Evolutionary conservation across 1,140 invertebrate species (phyloP).

Genomic region (Geopemphigus sp.): DNA sequence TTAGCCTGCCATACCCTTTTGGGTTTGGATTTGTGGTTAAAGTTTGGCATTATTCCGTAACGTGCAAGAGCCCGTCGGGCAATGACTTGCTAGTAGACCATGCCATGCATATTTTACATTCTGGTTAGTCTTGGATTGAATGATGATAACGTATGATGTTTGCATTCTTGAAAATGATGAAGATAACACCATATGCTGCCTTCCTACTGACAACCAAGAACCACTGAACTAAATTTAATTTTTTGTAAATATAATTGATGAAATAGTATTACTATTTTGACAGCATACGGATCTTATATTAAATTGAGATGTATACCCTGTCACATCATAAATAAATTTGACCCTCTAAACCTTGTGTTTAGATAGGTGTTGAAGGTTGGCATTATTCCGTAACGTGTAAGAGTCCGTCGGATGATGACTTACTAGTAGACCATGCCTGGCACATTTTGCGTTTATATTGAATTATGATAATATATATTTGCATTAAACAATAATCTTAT

Average conservation of each 20-base stretch:
- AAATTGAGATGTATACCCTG: neutral
- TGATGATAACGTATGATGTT: conserved; percentile 35
- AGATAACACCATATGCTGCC: conserved; percentile 36
- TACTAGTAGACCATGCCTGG: conserved; percentile 48
- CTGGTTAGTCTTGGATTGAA: conserved; percentile 9
- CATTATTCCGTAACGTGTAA: conserved; percentile 50
- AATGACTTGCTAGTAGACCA: conserved; percentile 49
- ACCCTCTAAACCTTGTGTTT: neutral
- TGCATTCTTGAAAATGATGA: conserved; percentile 38
- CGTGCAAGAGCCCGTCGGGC: conserved; percentile 48
- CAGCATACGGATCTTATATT: neutral
- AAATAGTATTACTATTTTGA: neutral
- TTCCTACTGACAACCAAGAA: conserved; percentile 40
- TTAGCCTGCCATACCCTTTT: conserved; percentile 22
- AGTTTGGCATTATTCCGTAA: conserved; percentile 50
- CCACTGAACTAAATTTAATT: neutral
- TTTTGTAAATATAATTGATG: neutral
- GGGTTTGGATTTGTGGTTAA: conserved; percentile 16
- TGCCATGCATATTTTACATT: conserved; percentile 32
- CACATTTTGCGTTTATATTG: neutral
- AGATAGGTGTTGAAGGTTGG: conserved; percentile 30
- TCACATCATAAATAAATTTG: conserved; percentile 49
- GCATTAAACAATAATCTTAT: conserved; percentile 11
- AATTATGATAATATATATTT: conserved; percentile 21
- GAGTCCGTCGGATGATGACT: conserved; percentile 42